Evolutionary conservation across 2,113 vertebrate species (phyloP), one percentile per base, ranked within the genome.

Genomic region (Tyto alba): DNA sequence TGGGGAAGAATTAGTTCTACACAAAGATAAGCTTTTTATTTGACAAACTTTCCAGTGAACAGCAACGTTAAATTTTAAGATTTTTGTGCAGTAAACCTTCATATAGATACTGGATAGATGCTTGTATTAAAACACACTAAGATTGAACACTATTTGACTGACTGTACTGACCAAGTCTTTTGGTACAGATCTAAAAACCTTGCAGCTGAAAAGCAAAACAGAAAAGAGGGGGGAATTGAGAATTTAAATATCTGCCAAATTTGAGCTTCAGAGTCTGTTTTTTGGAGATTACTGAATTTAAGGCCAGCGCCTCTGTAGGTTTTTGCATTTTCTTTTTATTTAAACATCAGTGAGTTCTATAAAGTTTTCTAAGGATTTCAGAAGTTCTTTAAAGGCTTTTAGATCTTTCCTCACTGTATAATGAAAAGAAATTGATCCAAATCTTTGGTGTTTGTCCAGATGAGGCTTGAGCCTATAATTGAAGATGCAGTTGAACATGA

Each of bases 401-500:
- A 98, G 97, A 89, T 97, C 97, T 98, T 98, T 98, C 97, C 98
- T 97, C 97, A 79, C 96, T 98, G 97, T 98, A 91, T 98, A 97
- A 98, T 96, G 97, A 98, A 98, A 98, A 98, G 96, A 98, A 98
- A 98, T 98, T 98, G 98, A 98, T 97, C 98, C 98, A 97, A 91
- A 98, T 98, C 98, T 98, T 98, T 98, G 98, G 98, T 99, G 98
- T 98, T 97, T 98, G 94, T 97, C 98, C 97, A 99, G 99, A 99
- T 99, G 97, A 99, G 99, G 98, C 99, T 99, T 98, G 99, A 99
- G 98, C 99, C 99, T 98, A 99, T 99, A 98, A 99, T 99, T 98
- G 99, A 99, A 98, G 99, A 99, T 97, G 98, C 98, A 96, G 99
- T 99, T 98, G 99, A 99, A 98, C 99, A 99, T 98, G 99, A 99